Percentiles rank a stretch among this genome's conserved stretches.
These are phyloP conservation scores for Adrianichthys oophorus DNA, from an alignment of 2,797 vertebrate genomes.

Conservation along the genomic window DNA sequence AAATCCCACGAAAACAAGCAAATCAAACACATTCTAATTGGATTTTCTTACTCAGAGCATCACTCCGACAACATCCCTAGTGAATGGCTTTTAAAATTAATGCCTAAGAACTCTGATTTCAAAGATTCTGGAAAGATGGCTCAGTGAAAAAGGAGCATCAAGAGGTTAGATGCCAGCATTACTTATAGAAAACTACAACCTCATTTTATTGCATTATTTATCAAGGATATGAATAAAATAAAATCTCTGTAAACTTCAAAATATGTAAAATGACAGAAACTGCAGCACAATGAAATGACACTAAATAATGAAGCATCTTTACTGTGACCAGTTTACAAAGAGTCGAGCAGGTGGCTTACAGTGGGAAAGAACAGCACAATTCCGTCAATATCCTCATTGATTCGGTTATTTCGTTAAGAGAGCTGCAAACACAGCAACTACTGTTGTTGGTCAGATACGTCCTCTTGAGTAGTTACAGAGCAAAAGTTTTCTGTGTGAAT, in stretches of 20 bases:
- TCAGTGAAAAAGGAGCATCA: background rate
- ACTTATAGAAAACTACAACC: conserved; percentile 5
- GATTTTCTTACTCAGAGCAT: conserved; percentile 1
- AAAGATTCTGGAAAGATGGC: conserved; percentile 19
- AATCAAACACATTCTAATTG: conserved; percentile 1
- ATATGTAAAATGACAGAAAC: conserved; percentile 8
- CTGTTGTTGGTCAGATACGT: too few species aligned
- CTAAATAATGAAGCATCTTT: conserved; percentile 21
- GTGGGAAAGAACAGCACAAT: too few species aligned
- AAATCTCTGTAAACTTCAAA: conserved; percentile 14
- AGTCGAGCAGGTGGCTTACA: too few species aligned
- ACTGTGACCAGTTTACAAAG: background rate
- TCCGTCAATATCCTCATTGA: too few species aligned
- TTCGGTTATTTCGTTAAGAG: too few species aligned
- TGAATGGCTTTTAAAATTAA: conserved; percentile 10
- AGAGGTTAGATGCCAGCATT: conserved; percentile 23
- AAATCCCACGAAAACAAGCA: conserved; percentile 7
- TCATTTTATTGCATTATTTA: conserved; percentile 37
- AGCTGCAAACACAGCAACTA: too few species aligned
- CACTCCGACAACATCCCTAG: conserved; percentile 5
- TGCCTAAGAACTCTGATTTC: conserved; percentile 13
- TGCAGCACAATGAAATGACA: conserved; percentile 14
- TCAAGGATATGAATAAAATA: conserved; percentile 35
- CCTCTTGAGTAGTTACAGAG: too few species aligned
- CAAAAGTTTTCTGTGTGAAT: too few species aligned